Percentiles rank a stretch among this genome's conserved stretches.
These are phyloP conservation scores for Tetrao urogallus DNA, from an alignment of 2,113 vertebrate species.

Conservation along the genomic window DNA sequence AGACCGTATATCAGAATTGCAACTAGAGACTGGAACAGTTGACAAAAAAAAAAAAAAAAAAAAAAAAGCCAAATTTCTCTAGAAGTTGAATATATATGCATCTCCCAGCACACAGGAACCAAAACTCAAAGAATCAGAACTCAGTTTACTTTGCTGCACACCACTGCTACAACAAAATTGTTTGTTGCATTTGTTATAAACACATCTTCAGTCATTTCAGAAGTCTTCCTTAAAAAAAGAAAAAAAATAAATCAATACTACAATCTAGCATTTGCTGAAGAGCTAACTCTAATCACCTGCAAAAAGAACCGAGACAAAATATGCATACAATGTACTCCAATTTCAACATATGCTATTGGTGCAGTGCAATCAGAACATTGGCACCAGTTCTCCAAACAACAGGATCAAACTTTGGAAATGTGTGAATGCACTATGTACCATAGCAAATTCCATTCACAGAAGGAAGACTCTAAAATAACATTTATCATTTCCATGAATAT, in stretches of 20 bases:
- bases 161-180: background rate
- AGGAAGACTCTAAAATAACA: background rate
- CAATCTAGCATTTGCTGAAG: background rate
- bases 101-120: background rate
- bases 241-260: background rate
- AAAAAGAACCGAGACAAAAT: background rate
- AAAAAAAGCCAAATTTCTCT: background rate
- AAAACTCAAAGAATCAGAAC: background rate
- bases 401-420: background rate
- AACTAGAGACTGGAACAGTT: background rate
- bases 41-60: background rate
- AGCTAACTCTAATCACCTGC: background rate
- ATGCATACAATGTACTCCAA: background rate
- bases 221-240: background rate
- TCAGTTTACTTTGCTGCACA: background rate
- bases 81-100: background rate
- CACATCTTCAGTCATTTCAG: background rate
- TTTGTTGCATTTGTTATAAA: background rate
- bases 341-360: background rate
- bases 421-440: rapidly evolving
- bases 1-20: background rate
- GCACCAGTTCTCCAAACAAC: background rate
- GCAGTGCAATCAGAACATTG: background rate
- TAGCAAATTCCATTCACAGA: background rate
- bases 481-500: background rate